phyloP scores from a whole-genome alignment of 2,797 vertebrate species.

The Lepus oiostolus region DNA sequence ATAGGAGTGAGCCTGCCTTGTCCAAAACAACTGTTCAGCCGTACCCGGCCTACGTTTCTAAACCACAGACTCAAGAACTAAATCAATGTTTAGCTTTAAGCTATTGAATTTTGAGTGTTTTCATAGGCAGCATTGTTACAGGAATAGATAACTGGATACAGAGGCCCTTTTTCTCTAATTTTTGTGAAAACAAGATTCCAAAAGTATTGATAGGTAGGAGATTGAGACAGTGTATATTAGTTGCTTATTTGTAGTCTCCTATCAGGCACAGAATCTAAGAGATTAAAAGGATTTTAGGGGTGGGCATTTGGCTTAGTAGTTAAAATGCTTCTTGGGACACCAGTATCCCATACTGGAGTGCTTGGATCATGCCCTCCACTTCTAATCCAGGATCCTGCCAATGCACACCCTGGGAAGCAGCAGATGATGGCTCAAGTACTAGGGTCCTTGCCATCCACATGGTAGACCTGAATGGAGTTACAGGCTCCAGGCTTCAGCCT shows the following conservation, averaged over 20 bases:
- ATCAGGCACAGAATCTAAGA: background rate
- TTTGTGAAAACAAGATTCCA: background rate
- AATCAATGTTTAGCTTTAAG: background rate
- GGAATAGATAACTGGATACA: background rate
- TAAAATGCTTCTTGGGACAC: too few species aligned
- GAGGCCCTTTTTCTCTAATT: background rate
- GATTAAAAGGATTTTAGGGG: background rate
- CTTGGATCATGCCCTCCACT: too few species aligned
- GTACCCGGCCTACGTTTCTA: background rate
- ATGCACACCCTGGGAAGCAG: too few species aligned
- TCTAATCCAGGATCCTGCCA: too few species aligned
- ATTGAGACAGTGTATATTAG: background rate
- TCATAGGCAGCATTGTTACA: background rate
- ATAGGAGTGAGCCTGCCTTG: background rate
- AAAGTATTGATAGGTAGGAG: background rate
- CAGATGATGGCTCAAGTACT: too few species aligned
- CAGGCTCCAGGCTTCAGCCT: too few species aligned
- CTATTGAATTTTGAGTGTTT: background rate
- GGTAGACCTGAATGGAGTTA: too few species aligned
- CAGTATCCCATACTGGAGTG: too few species aligned
- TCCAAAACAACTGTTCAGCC: background rate
- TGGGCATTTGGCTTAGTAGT: too few species aligned
- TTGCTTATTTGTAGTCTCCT: conserved; percentile 15
- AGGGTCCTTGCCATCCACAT: too few species aligned
- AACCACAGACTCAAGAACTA: background rate